phyloP scores from a whole-genome alignment of 2,113 vertebrate genomes.

The Tupaia chinensis region DNA sequence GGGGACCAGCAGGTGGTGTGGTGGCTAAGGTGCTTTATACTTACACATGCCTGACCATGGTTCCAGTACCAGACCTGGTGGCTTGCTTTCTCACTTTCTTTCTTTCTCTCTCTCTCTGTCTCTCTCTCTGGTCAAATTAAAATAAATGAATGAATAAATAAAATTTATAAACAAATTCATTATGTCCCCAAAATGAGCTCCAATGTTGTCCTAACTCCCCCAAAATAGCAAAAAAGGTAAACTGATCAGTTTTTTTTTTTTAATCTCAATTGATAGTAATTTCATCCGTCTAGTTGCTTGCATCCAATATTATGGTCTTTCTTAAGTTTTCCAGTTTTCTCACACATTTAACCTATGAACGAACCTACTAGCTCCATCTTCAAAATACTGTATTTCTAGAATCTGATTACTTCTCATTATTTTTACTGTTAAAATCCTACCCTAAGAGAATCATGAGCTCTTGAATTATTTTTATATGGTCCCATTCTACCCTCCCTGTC shows the following conservation, averaged over 20 bases:
- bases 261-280: background rate
- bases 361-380: background rate
- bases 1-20: too few species aligned
- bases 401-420: background rate
- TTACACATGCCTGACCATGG: too few species aligned
- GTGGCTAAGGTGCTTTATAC: too few species aligned
- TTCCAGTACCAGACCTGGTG: too few species aligned
- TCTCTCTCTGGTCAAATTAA: too few species aligned
- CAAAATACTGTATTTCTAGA: background rate
- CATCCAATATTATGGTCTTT: background rate
- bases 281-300: background rate
- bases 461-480: background rate
- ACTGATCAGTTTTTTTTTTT: background rate
- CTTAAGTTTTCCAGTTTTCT: background rate
- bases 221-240: background rate
- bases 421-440: background rate
- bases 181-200: background rate
- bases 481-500: background rate
- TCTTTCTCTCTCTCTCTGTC: too few species aligned
- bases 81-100: too few species aligned
- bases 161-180: too few species aligned
- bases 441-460: background rate
- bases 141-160: too few species aligned
- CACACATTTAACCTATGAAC: background rate
- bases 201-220: background rate